Percentiles rank a stretch among this genome's conserved stretches.
phyloP scores from a whole-genome alignment of 2,797 vertebrate species.

The Triplophysa bombifrons region DNA sequence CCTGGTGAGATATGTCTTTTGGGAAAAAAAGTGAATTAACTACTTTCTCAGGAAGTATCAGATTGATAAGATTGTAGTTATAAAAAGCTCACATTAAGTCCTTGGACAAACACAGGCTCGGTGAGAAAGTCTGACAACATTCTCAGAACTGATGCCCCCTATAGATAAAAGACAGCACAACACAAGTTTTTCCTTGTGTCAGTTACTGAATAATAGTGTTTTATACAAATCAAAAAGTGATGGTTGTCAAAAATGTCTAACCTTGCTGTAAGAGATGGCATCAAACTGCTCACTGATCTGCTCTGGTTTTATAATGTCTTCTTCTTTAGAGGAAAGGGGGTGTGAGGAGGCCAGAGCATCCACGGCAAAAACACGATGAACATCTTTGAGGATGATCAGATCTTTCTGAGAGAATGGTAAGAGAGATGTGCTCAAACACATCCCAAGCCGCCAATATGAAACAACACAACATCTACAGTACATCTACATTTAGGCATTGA shows the following conservation, averaged over 20 bases:
- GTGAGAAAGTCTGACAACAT: constrained; percentile 82
- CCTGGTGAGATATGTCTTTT: constrained; percentile 82
- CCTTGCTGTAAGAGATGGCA: constrained; percentile 86
- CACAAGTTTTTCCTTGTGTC: no score
- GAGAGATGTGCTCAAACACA: not conserved
- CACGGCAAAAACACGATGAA: constrained; percentile 80
- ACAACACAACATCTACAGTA: not conserved
- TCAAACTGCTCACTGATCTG: constrained; percentile 90
- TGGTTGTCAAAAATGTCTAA: constrained; percentile 53
- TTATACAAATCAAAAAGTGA: no score
- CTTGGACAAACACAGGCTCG: constrained; percentile 59
- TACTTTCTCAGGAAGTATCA: not conserved
- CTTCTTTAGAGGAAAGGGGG: constrained; percentile 79
- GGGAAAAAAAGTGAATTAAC: not conserved
- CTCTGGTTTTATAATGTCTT: constrained; percentile 77
- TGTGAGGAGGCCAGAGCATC: constrained; percentile 87
- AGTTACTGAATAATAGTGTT: no score
- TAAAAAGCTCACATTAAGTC: constrained; percentile 74
- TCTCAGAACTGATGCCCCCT: constrained; percentile 80
- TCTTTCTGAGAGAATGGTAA: constrained; percentile 79
- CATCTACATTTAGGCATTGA: no score
- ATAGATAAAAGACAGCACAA: not conserved
- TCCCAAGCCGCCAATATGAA: not conserved
- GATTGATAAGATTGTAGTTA: not conserved
- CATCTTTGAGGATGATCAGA: constrained; percentile 79